phyloP scores from a whole-genome alignment of 2,113 vertebrate species.

The Melanerpes formicivorus region DNA sequence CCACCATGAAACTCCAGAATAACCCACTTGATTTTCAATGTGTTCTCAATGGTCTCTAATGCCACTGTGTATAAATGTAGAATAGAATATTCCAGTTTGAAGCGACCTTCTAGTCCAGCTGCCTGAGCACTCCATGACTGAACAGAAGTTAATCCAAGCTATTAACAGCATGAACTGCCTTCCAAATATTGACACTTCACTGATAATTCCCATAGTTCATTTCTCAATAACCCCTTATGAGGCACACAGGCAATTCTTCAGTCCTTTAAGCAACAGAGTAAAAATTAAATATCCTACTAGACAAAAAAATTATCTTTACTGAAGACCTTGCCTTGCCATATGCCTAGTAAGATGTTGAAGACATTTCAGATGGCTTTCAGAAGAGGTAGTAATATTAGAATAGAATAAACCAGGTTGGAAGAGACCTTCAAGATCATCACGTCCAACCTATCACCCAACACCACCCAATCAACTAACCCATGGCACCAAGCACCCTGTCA shows the following conservation, averaged over 20 bases:
- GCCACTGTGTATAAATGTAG: neutral
- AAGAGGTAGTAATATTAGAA: neutral
- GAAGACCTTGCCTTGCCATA: neutral
- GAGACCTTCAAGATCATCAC: no score
- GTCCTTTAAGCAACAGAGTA: neutral
- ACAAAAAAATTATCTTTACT: neutral
- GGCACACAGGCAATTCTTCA: neutral
- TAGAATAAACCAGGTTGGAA: no score
- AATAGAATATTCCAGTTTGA: neutral
- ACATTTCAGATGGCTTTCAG: neutral
- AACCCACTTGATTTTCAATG: neutral
- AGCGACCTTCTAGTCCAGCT: neutral
- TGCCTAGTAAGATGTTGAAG: neutral
- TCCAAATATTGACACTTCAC: neutral
- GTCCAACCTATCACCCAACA: no score
- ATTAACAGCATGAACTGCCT: neutral
- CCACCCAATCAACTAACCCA: no score
- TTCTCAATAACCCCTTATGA: neutral
- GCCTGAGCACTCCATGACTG: neutral
- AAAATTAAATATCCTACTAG: neutral
- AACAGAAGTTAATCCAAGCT: neutral
- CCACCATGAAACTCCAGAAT: neutral
- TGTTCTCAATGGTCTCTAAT: neutral
- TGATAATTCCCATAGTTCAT: neutral
- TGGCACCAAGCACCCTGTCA: no score